Evolutionary conservation across 2,797 vertebrate genomes (phyloP), one percentile per base, ranked within the genome.

Genomic region (Mormyrus proboscirostris): DNA sequence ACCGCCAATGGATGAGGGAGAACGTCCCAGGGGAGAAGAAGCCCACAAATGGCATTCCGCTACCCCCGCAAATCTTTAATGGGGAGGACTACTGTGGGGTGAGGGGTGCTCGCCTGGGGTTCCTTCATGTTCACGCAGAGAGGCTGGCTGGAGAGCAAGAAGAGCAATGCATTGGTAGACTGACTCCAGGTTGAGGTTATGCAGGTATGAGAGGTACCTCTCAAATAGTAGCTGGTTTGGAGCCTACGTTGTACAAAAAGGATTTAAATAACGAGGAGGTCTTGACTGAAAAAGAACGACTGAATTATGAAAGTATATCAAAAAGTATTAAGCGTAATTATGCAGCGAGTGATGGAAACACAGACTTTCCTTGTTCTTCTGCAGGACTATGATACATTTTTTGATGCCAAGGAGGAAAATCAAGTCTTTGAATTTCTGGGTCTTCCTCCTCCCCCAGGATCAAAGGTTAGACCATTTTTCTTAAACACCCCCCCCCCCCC

Each of bases 1-100:
- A 99, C 88, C 96, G 99, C 91, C 97, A 95, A 93, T 99, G 99
- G 99, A 99, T 99, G 98, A 97, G 99, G 93, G 94, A 98, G 91
- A 99, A 99, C 0, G 99, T 99, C 12, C 99, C 99, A 0, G 96
- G 96, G 25, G 98, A 99, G 88, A 99, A 97, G 92, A 99, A 99
- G 90, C 99, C 99, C 79, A 94, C 97, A 53, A 99, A 97, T 50
- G 99, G 98, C 91, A 99, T 99, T 91, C 99, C 99, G 0, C 94
- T 99, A 14, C 99, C 99, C 53, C 99, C 99, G 59, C 99, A 99
- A 95, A 99, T 99, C 94, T 99, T 99, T 94, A 99, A 99, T 0
- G 98, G 98, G 91, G 97, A 97, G 82, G 95, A 94, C 38, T 99
- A 99, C 93, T 99, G 98, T 88, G 99, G 99, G 95, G 99, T 99